Conservation (phyloP, 2,113 vertebrate species). For the Prunella fulvescens region DNA sequence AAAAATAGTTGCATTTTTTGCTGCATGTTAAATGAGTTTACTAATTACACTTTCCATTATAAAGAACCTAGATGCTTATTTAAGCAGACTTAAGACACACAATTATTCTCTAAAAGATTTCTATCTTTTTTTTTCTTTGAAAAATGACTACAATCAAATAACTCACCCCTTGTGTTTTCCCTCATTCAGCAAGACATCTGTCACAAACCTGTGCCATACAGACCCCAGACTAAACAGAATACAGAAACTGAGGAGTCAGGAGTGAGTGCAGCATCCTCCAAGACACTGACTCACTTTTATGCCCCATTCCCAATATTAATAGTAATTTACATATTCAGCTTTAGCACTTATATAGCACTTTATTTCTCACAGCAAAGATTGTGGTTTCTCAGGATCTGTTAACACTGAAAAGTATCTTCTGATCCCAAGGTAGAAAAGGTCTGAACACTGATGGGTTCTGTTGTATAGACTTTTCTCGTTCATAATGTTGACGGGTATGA, state of each 20-base stretch:
- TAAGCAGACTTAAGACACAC: background rate
- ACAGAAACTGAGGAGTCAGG: background rate
- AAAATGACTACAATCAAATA: background rate
- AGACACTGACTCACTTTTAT: background rate
- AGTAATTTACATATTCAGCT: background rate
- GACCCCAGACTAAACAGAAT: background rate
- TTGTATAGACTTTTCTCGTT: background rate
- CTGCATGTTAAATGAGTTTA: background rate
- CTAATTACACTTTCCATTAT: background rate
- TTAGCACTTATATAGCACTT: background rate
- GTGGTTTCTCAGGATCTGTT: background rate
- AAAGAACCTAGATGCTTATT: background rate
- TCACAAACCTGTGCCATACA: background rate
- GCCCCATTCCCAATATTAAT: background rate
- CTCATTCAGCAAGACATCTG: background rate
- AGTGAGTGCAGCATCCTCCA: background rate
- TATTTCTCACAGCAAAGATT: background rate
- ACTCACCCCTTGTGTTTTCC: background rate
- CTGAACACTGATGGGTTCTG: background rate
- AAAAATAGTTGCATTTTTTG: background rate
- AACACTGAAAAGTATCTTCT: background rate
- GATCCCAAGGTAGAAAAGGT: background rate
- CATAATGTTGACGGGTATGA: background rate
- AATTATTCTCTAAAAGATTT: background rate
- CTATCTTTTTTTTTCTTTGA: background rate